Base-by-base conservation (phyloP, 2,113 vertebrate species). In the Scolopax mira region DNA sequence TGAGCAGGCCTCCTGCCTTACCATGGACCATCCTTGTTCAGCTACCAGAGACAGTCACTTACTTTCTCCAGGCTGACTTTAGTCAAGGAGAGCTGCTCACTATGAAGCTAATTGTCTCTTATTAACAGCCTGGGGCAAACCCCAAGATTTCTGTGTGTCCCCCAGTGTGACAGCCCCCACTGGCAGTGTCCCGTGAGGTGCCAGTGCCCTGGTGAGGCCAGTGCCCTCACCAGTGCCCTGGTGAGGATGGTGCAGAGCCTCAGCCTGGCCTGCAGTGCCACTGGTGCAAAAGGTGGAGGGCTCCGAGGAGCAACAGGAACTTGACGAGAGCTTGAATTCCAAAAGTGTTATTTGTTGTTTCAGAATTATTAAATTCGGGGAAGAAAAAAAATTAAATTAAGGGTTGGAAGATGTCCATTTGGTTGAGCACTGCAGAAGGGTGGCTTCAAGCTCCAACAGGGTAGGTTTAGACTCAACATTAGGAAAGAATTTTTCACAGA, bases 161-260 rank as follows among this genome's bases (percentile, higher is more conserved):
- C 18, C 31, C n/a, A 7, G 13, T 6, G 27, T 39, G 28, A 6
- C n/a, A 58, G 71, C 14, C 24, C 9, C 28, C 48, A 13, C 23
- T 1, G 0, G 48, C 27, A 31, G 31, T 4, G 11, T 44, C 54
- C 61, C 0, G 0, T 14, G n/a, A n/a, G n/a, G n/a, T n/a, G n/a
- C n/a, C n/a, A n/a, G n/a, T n/a, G 14, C 39, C 37, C 21, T 0
- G 3, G n/a, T 30, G 7, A 6, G 33, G 17, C n/a, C n/a, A n/a
- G n/a, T n/a, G n/a, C n/a, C n/a, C n/a, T n/a, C n/a, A n/a, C n/a
- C n/a, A n/a, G n/a, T n/a, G 14, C 39, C 37, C 21, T 0, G 3
- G n/a, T 30, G 7, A 6, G 33, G 17, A 33, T 1, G 1, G 9
- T 23, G 46, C 3, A 8, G 41, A 49, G 4, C 2, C 15, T 22